Evolutionary conservation across 1,140 invertebrate species (phyloP), one percentile per base, ranked within the genome.

Genomic region (Drosophila triauraria): DNA sequence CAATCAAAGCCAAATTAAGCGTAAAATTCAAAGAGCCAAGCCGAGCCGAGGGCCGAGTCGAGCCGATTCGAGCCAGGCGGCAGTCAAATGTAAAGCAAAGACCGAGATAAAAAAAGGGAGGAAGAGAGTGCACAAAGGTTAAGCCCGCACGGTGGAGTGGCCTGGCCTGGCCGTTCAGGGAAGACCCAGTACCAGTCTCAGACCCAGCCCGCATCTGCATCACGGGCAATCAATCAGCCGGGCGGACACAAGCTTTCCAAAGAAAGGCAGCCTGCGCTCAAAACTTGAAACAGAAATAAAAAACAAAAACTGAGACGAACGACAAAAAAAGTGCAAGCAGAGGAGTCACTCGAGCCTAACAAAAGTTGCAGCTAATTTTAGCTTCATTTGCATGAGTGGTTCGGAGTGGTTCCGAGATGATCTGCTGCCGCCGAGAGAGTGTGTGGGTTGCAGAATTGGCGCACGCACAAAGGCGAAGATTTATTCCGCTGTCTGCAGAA

Each of bases 1-100:
- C 81, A 88, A 88, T 88, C 85, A 85, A 81, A 90, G 85, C 78
- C 85, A 88, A 88, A 88, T 88, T 88, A 85, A 85, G 85, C 85
- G 85, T 90, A 90, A 84, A 88, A 84, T 67, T 50, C 57, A 69
- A 78, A 72, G 70, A 72, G 67, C 68, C 58, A 17, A 38, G 44
- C 32, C 63, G 51, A 54, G 32, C 57, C 12, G 42, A 42, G 40
- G 15, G 40, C 30, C 32, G 32, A 32, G 30, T 35, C 63, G 10
- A 20, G 50, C 23, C 13, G 35, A 35, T 27, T 17, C 12, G 35
- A 50, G 10, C 32, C 64, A 27, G 20, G 42, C 54, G 51, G 67
- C 68, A 72, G 70, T 72, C 67, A 72, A 72, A 72, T 72, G 30
- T 65, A 72, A 62, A 40, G 44, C 64, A 68, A 42, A 47, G 43